Base-by-base conservation (phyloP, 2,113 vertebrate species). In the Centropus bengalensis region DNA sequence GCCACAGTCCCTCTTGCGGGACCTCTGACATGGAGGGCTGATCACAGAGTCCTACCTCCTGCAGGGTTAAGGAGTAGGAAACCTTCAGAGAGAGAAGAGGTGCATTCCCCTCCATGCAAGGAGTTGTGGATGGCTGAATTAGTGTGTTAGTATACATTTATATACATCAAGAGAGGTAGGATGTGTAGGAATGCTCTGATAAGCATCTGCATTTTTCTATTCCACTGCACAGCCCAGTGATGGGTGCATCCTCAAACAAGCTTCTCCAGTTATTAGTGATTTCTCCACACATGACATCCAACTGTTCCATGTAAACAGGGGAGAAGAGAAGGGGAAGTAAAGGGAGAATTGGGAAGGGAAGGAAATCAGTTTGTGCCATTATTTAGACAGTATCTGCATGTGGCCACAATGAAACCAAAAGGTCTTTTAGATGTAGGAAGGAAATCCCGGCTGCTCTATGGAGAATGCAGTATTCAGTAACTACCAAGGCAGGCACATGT, bases 401-500 rank as follows among this genome's bases (percentile, higher is more conserved):
- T 81, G 70, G 81, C 63, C 88, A 59, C 20, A 86, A 92, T 94
- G 83, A 70, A 96, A 95, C 68, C 1, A 9, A 69, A 91, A 96
- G 71, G 59, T 81, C 82, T 94, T 88, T 86, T 42, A 83, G 58
- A 92, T 62, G 55, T 63, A 73, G 82, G 45, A 90, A 88, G 88
- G 77, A 95, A 85, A 94, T 84, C 27, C 56, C 63, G 75, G 70
- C 78, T 91, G 70, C 77, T 93, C 97, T 70, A 2, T 66, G 52
- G 91, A 93, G 97, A 96, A 96, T 84, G 60, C 59, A 82, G 80
- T 42, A 38, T 80, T 89, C 93, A 91, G 82, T 75, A 97, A 82
- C 73, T 87, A 59, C 71, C 3, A 6, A 96, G 94, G 87, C 92
- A 96, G 88, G 92, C 89, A 87, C 94, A 89, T 82, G 92, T 97